Conservation (phyloP, 2,888 invertebrate species). For the Chirona hameri region DNA sequence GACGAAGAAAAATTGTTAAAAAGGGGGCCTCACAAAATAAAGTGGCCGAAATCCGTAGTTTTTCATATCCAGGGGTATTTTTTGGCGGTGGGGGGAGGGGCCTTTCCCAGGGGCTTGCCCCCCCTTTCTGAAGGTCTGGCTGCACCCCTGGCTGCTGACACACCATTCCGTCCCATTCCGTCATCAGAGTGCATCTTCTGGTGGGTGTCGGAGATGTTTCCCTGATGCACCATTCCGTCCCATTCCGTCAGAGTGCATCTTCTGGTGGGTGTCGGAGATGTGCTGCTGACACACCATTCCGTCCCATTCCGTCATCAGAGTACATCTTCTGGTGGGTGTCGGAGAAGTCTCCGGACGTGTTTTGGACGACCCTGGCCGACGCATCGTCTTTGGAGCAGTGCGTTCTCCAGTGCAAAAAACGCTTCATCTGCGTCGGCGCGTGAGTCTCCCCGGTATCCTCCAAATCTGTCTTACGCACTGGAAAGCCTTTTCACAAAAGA, state of each 20-base stretch:
- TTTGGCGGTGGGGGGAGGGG: too few relatives aligned
- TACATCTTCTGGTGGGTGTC: slow-evolving; percentile 28
- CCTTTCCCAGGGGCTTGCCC: too few relatives aligned
- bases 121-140: too few relatives aligned
- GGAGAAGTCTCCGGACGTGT: background rate
- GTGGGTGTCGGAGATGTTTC: background rate
- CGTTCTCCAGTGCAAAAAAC: slow-evolving; percentile 1
- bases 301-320: background rate
- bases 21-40: too few relatives aligned
- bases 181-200: slow-evolving; percentile 12
- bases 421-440: slow-evolving; percentile 26
- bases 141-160: background rate
- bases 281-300: background rate
- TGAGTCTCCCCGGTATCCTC: background rate
- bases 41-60: too few relatives aligned
- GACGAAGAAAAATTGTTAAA: too few relatives aligned
- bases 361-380: slow-evolving; percentile 26
- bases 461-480: too few relatives aligned
- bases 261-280: too few relatives aligned
- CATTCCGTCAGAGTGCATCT: too few relatives aligned
- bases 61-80: too few relatives aligned
- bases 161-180: background rate
- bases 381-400: slow-evolving; percentile 23
- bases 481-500: too few relatives aligned
- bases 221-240: too few relatives aligned